Conservation (phyloP, 2,888 invertebrate species). For the Microctonus hyperodae region DNA sequence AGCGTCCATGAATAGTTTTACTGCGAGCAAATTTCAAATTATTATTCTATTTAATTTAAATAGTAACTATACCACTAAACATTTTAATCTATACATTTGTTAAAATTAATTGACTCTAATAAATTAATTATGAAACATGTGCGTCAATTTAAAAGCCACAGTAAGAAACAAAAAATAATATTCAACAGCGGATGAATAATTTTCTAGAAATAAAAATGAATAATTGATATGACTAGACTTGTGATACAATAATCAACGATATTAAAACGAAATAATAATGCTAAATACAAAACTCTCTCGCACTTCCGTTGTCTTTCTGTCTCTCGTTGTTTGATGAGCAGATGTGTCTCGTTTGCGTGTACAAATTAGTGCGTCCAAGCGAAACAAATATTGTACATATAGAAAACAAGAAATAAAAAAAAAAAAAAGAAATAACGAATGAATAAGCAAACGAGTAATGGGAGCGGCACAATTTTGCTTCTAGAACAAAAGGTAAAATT, state of each 20-base stretch:
- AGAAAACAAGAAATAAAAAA: background rate
- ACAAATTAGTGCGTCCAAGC: conserved; percentile 14
- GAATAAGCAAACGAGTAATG: no score
- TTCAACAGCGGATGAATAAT: no score
- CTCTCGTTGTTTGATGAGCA: conserved; percentile 1
- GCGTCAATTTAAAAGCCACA: background rate
- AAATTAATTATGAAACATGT: no score
- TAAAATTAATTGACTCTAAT: no score
- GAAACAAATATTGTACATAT: background rate
- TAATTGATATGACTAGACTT: background rate
- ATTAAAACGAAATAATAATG: background rate
- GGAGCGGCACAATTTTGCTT: no score
- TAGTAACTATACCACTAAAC: no score
- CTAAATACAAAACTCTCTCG: background rate
- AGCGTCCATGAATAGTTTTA: conserved; percentile 21
- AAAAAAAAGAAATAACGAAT: background rate
- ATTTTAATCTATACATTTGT: no score
- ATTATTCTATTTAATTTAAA: background rate
- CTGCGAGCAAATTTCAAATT: conserved; percentile 5
- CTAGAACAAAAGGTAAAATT: conserved; percentile 9
- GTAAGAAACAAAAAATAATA: no score
- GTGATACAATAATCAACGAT: no score
- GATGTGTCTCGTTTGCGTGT: background rate
- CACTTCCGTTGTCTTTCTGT: no score
- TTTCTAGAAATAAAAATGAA: background rate